These are phyloP conservation scores for Stegana nigrithorax DNA, from an alignment of 2,888 invertebrate species.

Conservation along the genomic window DNA sequence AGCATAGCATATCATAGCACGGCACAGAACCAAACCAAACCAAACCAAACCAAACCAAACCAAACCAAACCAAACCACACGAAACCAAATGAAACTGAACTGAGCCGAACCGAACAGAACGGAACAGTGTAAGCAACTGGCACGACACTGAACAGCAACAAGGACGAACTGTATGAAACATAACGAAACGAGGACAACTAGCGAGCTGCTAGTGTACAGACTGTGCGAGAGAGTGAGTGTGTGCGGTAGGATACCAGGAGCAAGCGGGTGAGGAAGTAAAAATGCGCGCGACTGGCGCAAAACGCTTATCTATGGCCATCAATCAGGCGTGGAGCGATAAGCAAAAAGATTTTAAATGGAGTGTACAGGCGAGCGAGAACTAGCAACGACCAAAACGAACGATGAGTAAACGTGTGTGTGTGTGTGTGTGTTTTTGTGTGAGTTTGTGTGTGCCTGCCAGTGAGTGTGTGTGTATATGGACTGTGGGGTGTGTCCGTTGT, in stretches of 20 bases:
- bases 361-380: slow-evolving; percentile 39
- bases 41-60: slow-evolving; percentile 10
- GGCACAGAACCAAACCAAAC: slow-evolving; percentile 11
- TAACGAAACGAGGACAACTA: slow-evolving; percentile 42
- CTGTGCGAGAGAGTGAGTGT: neutral
- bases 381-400: slow-evolving; percentile 12
- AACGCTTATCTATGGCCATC: slow-evolving; percentile 69
- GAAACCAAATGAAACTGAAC: slow-evolving; percentile 15
- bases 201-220: neutral
- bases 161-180: slow-evolving; percentile 23
- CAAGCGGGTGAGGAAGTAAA: slow-evolving; percentile 11
- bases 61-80: too few relatives aligned
- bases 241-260: slow-evolving; percentile 4
- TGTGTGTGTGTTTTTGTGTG: slow-evolving; percentile 8
- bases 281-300: slow-evolving; percentile 47
- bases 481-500: neutral
- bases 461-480: slow-evolving; percentile 14
- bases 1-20: slow-evolving; percentile 7
- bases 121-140: neutral
- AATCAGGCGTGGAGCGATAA: slow-evolving; percentile 69
- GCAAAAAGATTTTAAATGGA: slow-evolving; percentile 69
- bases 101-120: slow-evolving; percentile 11
- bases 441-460: too few relatives aligned
- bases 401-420: too few relatives aligned
- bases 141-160: slow-evolving; percentile 13